phyloP scores from a whole-genome alignment of 23 tunicate genomes.

The Phallusia fumigata region DNA sequence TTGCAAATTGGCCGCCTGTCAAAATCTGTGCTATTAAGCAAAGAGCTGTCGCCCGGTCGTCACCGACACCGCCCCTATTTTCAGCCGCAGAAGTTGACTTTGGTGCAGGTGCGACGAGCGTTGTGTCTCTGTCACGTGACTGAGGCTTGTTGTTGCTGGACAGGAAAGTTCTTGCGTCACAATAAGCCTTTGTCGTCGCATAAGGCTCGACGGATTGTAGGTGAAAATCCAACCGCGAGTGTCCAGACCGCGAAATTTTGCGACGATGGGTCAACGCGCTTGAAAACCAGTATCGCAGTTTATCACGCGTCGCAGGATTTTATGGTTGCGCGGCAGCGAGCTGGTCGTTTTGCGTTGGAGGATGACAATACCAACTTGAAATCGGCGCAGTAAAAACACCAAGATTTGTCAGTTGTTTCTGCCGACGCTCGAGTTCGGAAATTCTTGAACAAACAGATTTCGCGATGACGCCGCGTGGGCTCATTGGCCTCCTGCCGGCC shows the following conservation, averaged over 20 bases:
- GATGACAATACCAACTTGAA: not conserved
- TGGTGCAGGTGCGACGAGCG: not conserved
- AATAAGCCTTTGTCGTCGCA: slow-evolving; percentile 17
- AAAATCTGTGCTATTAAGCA: no score
- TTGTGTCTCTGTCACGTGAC: not conserved
- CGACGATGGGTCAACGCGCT: not conserved
- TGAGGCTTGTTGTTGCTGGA: not conserved
- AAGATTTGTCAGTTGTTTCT: not conserved
- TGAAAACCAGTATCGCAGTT: not conserved
- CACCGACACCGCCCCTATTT: not conserved
- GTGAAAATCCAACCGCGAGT: not conserved
- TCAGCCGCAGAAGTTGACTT: not conserved
- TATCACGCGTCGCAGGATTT: not conserved
- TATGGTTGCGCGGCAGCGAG: not conserved
- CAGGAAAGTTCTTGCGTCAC: slow-evolving; percentile 29
- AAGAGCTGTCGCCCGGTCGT: not conserved
- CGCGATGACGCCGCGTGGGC: not conserved
- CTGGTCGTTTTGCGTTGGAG: not conserved
- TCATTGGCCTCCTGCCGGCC: not conserved
- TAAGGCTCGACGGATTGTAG: not conserved
- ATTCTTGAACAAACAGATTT: slow-evolving; percentile 9
- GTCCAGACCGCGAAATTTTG: not conserved
- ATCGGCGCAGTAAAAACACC: not conserved
- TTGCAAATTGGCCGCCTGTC: slow-evolving; percentile 5
- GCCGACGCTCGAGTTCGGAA: not conserved